Evolutionary conservation across 2,113 vertebrate species (phyloP), one percentile per base, ranked within the genome.

Genomic region (Camelus dromedarius): DNA sequence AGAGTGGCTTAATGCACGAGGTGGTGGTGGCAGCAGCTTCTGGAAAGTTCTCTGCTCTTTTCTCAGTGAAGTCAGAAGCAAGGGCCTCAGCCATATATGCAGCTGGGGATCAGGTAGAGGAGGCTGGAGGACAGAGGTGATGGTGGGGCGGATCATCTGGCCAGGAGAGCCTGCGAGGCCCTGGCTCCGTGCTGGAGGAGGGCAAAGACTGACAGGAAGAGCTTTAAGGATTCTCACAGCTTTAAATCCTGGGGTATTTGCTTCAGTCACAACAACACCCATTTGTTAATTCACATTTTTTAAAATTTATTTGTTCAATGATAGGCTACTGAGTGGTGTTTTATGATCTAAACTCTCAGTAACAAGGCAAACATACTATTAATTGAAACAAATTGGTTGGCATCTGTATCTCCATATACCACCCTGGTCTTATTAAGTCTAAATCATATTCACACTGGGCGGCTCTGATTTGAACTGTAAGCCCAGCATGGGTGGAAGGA

Each of bases 351-450:
- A 46, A 62, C 54, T 69, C 80, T 46, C 22, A 56, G 1, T 28
- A 67, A 50, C 38, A 13, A 35, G 52, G 50, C 48, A 52, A 48
- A 30, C 0, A 5, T 5, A 2, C 72, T 11, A 7, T 86, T 96
- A 58, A n/a, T 6, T n/a, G 94, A 70, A 72, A 79, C 86, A 22
- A 50, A 85, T 48, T 12, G n/a, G 62, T 8, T 64, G 58, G 50
- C 89, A 11, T 30, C 64, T 80, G 0, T 15, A 2, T 26, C 56
- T 26, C 73, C 48, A 6, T 15, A 1, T 10, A 6, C 77, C 22
- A 1, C 66, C 20, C 70, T 6, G 48, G n/a, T 76, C 92, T 89
- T 84, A 70, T 75, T 97, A 93, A 95, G 85, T 94, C 97, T 93
- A 70, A 93, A 52, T 96, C 93, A 48, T 54, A 13, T 2, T 93